phyloP scores from a whole-genome alignment of 1,140 invertebrate genomes.

The Conopomorpha cramerella region DNA sequence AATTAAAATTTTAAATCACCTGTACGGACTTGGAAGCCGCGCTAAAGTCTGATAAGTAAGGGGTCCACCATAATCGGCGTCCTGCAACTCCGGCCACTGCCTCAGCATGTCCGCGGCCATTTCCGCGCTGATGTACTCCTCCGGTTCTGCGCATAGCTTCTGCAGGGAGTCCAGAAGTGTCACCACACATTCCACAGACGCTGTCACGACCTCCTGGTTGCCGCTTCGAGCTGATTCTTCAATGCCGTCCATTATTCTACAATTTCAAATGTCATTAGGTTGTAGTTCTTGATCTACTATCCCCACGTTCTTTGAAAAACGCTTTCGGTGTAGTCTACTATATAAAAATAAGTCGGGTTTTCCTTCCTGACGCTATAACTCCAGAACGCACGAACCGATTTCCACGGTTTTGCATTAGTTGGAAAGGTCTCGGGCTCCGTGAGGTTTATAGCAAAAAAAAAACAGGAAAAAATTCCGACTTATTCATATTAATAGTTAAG shows the following conservation, averaged over 20 bases:
- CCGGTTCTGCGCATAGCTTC: conserved; percentile 70
- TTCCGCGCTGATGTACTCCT: conserved; percentile 63
- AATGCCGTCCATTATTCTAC: conserved; percentile 88
- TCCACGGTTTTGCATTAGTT: no score
- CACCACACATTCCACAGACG: conserved; percentile 83
- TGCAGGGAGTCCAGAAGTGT: conserved; percentile 83
- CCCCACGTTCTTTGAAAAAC: no score
- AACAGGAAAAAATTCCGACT: no score
- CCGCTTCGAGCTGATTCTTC: conserved; percentile 77
- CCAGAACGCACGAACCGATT: no score
- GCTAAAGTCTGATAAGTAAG: conserved; percentile 84
- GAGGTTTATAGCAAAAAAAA: no score
- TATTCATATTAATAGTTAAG: no score
- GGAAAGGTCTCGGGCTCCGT: no score
- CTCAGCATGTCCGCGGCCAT: conserved; percentile 69
- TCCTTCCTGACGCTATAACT: no score
- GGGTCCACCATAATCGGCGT: conserved; percentile 83
- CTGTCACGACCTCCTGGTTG: conserved; percentile 73
- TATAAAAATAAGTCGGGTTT: no score
- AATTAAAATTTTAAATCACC: conserved; percentile 31
- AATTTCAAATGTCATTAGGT: conserved; percentile 11
- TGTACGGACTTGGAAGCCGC: conserved; percentile 77
- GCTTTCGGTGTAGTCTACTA: no score
- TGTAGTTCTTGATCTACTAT: not conserved
- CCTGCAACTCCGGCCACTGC: conserved; percentile 73